Conservation (phyloP, 2,888 invertebrate genomes). For the Limnephilus marmoratus region DNA sequence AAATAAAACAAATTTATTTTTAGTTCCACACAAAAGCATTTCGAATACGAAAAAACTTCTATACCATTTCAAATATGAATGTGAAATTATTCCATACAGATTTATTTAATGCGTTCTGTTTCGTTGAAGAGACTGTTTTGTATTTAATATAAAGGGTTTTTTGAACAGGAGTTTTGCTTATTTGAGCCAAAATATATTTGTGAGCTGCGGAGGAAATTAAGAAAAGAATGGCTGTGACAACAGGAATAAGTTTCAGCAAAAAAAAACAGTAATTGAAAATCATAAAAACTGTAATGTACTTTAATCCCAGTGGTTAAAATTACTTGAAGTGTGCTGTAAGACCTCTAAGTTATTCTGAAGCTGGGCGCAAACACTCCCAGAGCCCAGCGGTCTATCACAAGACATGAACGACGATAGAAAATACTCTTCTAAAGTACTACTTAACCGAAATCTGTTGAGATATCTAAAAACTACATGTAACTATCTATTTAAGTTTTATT, state of each 20-base stretch:
- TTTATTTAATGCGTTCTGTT: neutral
- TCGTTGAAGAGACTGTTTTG: neutral
- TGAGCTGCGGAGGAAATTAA: neutral
- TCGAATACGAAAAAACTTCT: slow-evolving; percentile 2
- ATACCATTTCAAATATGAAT: neutral
- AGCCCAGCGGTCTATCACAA: no score
- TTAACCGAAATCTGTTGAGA: no score
- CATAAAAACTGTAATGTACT: no score
- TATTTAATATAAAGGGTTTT: neutral
- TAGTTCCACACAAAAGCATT: neutral
- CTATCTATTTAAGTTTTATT: no score
- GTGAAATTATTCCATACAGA: neutral
- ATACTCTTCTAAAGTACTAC: no score
- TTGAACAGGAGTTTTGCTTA: neutral
- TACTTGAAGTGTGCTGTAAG: no score
- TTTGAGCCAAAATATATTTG: neutral
- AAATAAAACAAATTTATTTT: slow-evolving; percentile 3
- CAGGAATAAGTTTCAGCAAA: neutral
- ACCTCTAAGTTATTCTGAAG: no score
- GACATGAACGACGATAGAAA: no score
- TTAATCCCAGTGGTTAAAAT: no score
- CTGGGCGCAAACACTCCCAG: no score
- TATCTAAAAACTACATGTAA: no score
- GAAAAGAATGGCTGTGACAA: neutral
- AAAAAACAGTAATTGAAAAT: no score